phyloP scores from a whole-genome alignment of 2,888 invertebrate species.

The Polyommatus icarus region DNA sequence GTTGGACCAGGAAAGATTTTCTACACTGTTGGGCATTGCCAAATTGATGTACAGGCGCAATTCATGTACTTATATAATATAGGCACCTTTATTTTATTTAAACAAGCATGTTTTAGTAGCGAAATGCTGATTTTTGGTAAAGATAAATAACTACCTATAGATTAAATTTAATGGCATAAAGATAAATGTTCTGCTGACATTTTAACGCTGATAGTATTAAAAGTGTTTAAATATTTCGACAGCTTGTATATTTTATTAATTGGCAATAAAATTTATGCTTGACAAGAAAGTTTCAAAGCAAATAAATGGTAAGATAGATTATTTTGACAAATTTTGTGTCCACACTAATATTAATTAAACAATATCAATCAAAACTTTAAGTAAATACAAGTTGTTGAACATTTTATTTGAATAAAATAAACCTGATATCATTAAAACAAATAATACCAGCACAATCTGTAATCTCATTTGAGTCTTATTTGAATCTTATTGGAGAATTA shows the following conservation, averaged over 20 bases:
- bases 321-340: not conserved
- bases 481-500: constrained; percentile 18
- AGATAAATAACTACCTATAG: not conserved
- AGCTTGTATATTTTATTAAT: not conserved
- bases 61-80: not conserved
- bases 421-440: not conserved
- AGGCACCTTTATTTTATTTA: not conserved
- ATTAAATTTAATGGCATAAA: not conserved
- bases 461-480: not conserved
- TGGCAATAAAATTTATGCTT: constrained; percentile 1
- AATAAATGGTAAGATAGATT: not conserved
- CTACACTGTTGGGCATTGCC: not conserved
- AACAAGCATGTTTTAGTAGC: not conserved
- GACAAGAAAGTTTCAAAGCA: not conserved
- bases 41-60: not conserved
- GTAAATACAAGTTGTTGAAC: not conserved
- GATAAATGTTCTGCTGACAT: not conserved
- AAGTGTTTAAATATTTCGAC: constrained; percentile 1
- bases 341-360: not conserved
- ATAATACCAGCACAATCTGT: not conserved
- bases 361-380: not conserved
- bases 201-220: not conserved
- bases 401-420: not conserved
- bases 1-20: constrained; percentile 4
- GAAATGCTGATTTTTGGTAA: not conserved